These are phyloP conservation scores for Tetheella fluctuosa DNA, from an alignment of 2,888 invertebrate species.

Conservation along the genomic window DNA sequence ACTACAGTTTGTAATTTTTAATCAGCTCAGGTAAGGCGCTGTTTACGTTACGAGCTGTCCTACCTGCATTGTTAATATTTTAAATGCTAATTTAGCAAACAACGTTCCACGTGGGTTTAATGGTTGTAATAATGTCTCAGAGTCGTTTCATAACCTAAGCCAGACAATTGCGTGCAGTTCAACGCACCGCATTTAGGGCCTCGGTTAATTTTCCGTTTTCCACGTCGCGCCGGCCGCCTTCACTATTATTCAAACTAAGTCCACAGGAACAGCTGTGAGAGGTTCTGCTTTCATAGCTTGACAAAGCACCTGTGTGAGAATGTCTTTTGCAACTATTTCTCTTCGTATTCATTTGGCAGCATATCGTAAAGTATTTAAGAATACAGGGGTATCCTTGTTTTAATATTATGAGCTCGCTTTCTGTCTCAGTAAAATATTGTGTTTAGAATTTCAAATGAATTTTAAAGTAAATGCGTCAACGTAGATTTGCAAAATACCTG, in stretches of 20 bases:
- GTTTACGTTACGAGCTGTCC: not conserved
- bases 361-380: not conserved
- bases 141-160: constrained; percentile 51
- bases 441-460: constrained; percentile 49
- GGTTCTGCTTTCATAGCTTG: constrained; percentile 12
- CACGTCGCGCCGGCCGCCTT: constrained; percentile 48
- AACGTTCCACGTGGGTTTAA: constrained; percentile 43
- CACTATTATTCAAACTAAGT: constrained; percentile 33
- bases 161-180: constrained; percentile 61
- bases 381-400: constrained; percentile 4
- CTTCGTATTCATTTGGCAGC: constrained; percentile 1
- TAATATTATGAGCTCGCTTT: constrained; percentile 17
- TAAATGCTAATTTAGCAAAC: constrained; percentile 39
- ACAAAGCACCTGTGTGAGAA: constrained; percentile 12
- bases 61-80: constrained; percentile 16
- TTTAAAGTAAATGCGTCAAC: constrained; percentile 33
- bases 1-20: constrained; percentile 16
- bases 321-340: not conserved
- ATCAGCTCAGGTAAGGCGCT: constrained; percentile 3
- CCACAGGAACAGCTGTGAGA: constrained; percentile 10
- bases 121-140: constrained; percentile 39
- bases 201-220: constrained; percentile 70
- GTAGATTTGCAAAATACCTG: constrained; percentile 41
- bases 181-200: constrained; percentile 66
- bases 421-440: constrained; percentile 23